Conservation (phyloP, 2,888 invertebrate species). For the Caenorhabditis wallacei region DNA sequence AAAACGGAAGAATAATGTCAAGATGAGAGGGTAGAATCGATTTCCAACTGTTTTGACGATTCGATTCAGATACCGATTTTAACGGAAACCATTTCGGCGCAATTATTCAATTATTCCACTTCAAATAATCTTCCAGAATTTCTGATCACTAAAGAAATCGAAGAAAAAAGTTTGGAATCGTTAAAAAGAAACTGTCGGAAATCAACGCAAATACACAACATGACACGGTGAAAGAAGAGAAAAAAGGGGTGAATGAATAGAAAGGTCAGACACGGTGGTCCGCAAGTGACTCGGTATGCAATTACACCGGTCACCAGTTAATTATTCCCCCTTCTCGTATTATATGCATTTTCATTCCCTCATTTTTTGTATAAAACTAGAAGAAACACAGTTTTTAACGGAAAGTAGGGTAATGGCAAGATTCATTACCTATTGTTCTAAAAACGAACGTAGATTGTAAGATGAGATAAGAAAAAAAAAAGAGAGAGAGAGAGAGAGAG, state of each 20-base stretch:
- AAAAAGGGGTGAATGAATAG: constrained; percentile 25
- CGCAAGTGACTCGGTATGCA: constrained; percentile 40
- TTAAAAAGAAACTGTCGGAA: constrained; percentile 12
- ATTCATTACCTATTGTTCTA: constrained; percentile 52
- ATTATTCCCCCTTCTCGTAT: constrained; percentile 34
- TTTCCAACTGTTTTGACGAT: constrained; percentile 26
- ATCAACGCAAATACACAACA: constrained; percentile 38
- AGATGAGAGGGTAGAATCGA: constrained; percentile 3
- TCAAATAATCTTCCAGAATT: constrained; percentile 38
- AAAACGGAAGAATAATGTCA: background rate
- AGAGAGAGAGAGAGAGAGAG: background rate
- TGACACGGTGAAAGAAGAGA: constrained; percentile 26
- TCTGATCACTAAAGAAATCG: constrained; percentile 3
- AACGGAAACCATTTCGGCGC: constrained; percentile 45
- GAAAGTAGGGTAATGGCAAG: constrained; percentile 1
- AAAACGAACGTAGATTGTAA: background rate
- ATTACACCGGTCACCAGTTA: constrained; percentile 42
- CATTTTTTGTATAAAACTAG: background rate
- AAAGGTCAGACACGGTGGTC: constrained; percentile 49
- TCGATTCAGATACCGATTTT: constrained; percentile 50
- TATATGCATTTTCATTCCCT: constrained; percentile 1
- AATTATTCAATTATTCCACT: constrained; percentile 64
- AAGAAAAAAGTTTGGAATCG: background rate
- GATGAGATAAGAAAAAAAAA: constrained; percentile 26
- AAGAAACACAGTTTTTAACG: background rate